Evolutionary conservation across 2,113 vertebrate genomes (phyloP).

Genomic region (Solea solea): DNA sequence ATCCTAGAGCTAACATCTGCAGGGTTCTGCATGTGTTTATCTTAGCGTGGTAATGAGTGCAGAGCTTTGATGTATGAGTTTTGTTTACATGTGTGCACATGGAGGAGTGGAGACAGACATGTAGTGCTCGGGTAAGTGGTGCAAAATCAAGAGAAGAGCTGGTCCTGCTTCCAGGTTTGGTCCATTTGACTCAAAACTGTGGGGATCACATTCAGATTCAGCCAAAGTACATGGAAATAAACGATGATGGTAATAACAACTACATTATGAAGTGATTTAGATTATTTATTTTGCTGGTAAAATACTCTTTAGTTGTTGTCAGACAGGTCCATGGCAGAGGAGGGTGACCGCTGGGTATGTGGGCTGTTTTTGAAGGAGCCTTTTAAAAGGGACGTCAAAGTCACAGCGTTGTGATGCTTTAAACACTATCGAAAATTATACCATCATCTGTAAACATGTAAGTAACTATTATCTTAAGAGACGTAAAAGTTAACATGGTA

Average conservation of each 20-base stretch:
- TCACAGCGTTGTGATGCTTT: no score
- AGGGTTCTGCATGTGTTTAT: slow-evolving; percentile 62
- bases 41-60: slow-evolving; percentile 50
- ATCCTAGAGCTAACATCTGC: slow-evolving; percentile 51
- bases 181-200: slow-evolving; percentile 20
- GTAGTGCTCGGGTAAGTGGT: slow-evolving; percentile 36
- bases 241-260: slow-evolving; percentile 1
- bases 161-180: slow-evolving; percentile 33
- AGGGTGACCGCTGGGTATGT: no score
- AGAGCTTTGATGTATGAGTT: slow-evolving; percentile 59
- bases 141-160: slow-evolving; percentile 56
- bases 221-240: slow-evolving; percentile 20
- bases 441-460: no score
- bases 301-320: no score
- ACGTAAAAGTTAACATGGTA: no score
- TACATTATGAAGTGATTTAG: background rate
- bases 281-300: no score
- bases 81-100: slow-evolving; percentile 60
- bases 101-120: slow-evolving; percentile 64
- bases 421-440: no score
- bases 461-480: no score
- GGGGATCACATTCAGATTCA: slow-evolving; percentile 22
- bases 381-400: no score
- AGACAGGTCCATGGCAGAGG: no score
- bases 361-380: no score